phyloP scores from a whole-genome alignment of 2,113 vertebrate species.

The Pampusana beccarii region DNA sequence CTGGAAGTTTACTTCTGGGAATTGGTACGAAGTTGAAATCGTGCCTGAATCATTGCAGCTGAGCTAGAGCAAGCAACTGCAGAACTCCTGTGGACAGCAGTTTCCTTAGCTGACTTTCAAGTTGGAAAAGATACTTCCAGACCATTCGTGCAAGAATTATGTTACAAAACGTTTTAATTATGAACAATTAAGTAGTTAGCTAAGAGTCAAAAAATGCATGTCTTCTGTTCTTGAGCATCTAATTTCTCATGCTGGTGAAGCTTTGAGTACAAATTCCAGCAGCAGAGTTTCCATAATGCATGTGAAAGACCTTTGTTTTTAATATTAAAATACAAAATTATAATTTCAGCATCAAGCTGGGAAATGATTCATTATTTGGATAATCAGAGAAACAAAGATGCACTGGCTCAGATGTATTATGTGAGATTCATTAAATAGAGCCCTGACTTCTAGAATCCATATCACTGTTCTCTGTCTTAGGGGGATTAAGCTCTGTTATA shows the following conservation, averaged over 20 bases:
- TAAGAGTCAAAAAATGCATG: slow-evolving; percentile 20
- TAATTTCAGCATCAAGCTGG: slow-evolving; percentile 46
- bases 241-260: slow-evolving; percentile 11
- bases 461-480: slow-evolving; percentile 66
- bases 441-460: slow-evolving; percentile 68
- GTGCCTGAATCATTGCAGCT: slow-evolving; percentile 7
- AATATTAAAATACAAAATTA: slow-evolving; percentile 58
- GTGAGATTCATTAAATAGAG: slow-evolving; percentile 71
- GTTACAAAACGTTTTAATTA: slow-evolving; percentile 60
- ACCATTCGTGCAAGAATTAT: slow-evolving; percentile 20
- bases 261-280: slow-evolving; percentile 10
- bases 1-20: slow-evolving; percentile 11
- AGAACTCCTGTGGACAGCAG: not conserved
- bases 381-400: slow-evolving; percentile 62
- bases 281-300: slow-evolving; percentile 44
- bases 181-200: slow-evolving; percentile 56
- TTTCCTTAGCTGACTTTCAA: not conserved
- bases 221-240: slow-evolving; percentile 12
- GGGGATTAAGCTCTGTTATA: slow-evolving; percentile 69
- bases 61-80: not conserved
- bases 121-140: not conserved
- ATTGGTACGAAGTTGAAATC: not conserved
- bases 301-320: slow-evolving; percentile 33
- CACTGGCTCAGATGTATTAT: slow-evolving; percentile 50
- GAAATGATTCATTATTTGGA: slow-evolving; percentile 63